Percentiles rank a stretch among this genome's conserved stretches.
Evolutionary conservation across 2,888 invertebrate genomes (phyloP).

Genomic region (Athetis lepigone): DNA sequence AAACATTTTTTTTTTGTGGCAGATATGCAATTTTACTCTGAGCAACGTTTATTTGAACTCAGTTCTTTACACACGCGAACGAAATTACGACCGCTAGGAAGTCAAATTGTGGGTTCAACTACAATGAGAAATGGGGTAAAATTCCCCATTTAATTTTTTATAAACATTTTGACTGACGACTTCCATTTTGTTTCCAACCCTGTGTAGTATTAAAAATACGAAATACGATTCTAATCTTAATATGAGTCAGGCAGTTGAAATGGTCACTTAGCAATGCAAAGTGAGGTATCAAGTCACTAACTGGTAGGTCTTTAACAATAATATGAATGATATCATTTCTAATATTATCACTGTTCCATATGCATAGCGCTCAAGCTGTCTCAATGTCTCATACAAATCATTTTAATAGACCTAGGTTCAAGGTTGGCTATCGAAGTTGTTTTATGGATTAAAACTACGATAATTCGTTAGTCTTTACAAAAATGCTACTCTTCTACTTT

Average conservation of each 20-base stretch:
- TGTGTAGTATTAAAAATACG: constrained; percentile 19
- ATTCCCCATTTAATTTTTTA: constrained; percentile 6
- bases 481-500: constrained; percentile 4
- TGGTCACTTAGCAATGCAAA: constrained; percentile 46
- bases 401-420: constrained; percentile 27
- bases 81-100: constrained; percentile 32
- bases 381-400: constrained; percentile 19
- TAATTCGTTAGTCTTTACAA: background rate
- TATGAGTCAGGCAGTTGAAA: constrained; percentile 31
- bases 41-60: constrained; percentile 30
- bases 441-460: constrained; percentile 23
- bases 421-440: constrained; percentile 15
- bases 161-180: constrained; percentile 11
- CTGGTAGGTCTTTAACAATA: constrained; percentile 38
- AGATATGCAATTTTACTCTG: constrained; percentile 34
- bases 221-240: constrained; percentile 23
- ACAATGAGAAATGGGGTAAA: constrained; percentile 14
- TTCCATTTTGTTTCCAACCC: constrained; percentile 34
- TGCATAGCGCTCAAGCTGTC: constrained; percentile 22
- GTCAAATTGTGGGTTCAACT: constrained; percentile 36
- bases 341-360: constrained; percentile 36
- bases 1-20: constrained; percentile 17
- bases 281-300: constrained; percentile 42
- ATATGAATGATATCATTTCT: constrained; percentile 51
- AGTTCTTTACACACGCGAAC: constrained; percentile 40